phyloP scores from a whole-genome alignment of 2,113 vertebrate genomes.

The Archocentrus centrarchus region DNA sequence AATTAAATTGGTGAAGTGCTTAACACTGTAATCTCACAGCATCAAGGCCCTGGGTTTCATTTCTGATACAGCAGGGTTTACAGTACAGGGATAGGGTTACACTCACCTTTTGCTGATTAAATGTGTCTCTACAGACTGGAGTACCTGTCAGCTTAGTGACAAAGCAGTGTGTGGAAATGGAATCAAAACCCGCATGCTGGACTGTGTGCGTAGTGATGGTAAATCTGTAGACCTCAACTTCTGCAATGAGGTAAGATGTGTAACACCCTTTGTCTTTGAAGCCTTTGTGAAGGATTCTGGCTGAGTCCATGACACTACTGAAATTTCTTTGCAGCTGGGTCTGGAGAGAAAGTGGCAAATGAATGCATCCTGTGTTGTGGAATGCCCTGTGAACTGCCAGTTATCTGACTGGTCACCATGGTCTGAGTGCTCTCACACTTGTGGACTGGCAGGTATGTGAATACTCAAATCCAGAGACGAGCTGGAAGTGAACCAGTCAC shows the following conservation, averaged over 20 bases:
- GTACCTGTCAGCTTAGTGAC: constrained; percentile 96
- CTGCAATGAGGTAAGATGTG: constrained; percentile 88
- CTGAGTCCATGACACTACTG: neutral
- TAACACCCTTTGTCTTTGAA: neutral
- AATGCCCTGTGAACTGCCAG: constrained; percentile 97
- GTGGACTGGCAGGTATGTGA: constrained; percentile 91
- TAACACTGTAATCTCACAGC: neutral
- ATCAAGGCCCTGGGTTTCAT: neutral
- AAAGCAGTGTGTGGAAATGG: constrained; percentile 93
- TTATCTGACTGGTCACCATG: constrained; percentile 95
- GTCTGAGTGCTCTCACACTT: constrained; percentile 92
- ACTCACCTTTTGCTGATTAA: neutral
- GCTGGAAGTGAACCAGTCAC: neutral
- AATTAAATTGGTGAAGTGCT: neutral
- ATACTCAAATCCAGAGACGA: neutral
- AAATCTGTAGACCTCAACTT: constrained; percentile 94
- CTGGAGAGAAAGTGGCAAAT: constrained; percentile 95
- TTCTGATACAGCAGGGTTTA: neutral
- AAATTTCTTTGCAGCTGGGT: constrained; percentile 82
- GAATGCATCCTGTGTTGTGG: constrained; percentile 92
- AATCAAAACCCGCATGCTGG: constrained; percentile 94
- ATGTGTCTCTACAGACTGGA: constrained; percentile 88
- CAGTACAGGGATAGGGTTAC: neutral
- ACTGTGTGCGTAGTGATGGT: constrained; percentile 96
- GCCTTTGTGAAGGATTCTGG: neutral